A percentile compares a stretch with the other conserved stretches of the same genome.
These are phyloP conservation scores for Danio aesculapii DNA, from an alignment of 2,797 vertebrate species.

Conservation along the genomic window DNA sequence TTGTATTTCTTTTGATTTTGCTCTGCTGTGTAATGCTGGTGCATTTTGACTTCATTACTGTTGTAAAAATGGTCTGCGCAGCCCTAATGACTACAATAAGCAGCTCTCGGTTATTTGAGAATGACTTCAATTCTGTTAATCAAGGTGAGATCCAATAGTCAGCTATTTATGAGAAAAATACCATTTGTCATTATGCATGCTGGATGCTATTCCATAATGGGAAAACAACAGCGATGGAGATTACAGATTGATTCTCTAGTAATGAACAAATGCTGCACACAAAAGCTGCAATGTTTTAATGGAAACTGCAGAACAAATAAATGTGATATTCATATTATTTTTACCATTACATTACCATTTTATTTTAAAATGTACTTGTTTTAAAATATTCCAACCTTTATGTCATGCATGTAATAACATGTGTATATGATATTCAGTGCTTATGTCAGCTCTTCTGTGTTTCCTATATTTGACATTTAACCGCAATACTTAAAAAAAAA, in stretches of 20 bases:
- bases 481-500: no score
- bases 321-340: neutral
- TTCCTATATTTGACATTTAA: no score
- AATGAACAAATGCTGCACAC: neutral
- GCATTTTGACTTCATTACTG: conserved; percentile 58
- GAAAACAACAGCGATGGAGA: neutral
- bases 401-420: neutral
- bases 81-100: conserved; percentile 70
- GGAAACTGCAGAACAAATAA: neutral
- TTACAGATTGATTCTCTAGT: neutral
- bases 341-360: no score
- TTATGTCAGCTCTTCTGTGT: conserved; percentile 1
- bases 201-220: conserved; percentile 33
- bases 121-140: conserved; percentile 58
- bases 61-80: conserved; percentile 74
- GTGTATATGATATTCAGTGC: neutral
- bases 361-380: no score
- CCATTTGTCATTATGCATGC: conserved; percentile 49
- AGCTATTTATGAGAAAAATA: conserved; percentile 40
- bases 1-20: neutral
- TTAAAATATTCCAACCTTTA: neutral
- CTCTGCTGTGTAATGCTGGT: neutral
- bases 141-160: conserved; percentile 51
- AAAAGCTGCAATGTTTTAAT: neutral
- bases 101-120: conserved; percentile 56